Percentiles rank a stretch among this genome's conserved stretches.
Evolutionary conservation across 2,797 vertebrate species (phyloP).

Genomic region (Oreortyx pictus): DNA sequence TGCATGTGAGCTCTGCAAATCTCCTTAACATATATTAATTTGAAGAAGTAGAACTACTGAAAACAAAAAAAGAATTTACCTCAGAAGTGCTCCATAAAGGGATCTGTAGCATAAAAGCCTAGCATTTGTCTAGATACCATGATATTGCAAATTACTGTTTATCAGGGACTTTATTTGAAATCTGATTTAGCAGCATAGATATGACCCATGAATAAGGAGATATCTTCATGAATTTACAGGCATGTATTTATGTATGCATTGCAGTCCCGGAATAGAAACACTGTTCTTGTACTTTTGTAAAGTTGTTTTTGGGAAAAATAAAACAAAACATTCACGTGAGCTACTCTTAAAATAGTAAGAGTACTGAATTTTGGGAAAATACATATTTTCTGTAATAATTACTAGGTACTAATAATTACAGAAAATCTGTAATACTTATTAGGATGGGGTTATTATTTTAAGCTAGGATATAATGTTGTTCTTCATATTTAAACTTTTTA

Average conservation of each 20-base stretch:
- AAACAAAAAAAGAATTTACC: background rate
- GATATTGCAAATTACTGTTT: background rate
- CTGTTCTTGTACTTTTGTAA: background rate
- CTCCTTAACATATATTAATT: background rate
- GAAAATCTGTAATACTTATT: background rate
- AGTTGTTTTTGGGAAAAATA: background rate
- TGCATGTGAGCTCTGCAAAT: background rate
- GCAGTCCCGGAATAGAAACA: background rate
- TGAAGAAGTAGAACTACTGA: background rate
- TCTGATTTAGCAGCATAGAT: background rate
- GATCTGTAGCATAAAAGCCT: background rate
- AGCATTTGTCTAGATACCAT: background rate
- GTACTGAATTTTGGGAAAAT: background rate
- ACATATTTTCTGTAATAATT: background rate
- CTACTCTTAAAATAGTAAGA: background rate
- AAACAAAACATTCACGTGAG: background rate
- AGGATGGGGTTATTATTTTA: background rate
- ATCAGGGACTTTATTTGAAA: background rate
- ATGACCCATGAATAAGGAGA: background rate
- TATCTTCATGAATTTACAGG: background rate
- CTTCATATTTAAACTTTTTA: background rate
- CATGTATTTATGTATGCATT: background rate
- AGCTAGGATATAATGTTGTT: background rate
- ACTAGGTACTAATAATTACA: background rate
- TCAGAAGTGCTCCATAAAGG: background rate